Base-by-base conservation (phyloP, 2,888 invertebrate species). In the Leptinotarsa juncta region DNA sequence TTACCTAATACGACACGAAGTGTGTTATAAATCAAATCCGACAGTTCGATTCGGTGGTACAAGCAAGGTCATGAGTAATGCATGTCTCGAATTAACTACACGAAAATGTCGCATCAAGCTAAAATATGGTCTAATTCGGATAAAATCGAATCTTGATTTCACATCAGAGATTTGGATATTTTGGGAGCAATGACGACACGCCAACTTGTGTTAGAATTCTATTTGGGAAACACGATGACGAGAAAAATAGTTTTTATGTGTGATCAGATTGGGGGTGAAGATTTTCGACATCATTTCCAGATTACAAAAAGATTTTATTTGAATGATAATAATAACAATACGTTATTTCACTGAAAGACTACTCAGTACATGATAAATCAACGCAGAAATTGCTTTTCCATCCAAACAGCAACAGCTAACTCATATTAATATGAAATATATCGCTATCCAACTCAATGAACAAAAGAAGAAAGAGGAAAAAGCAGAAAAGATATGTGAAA, bases 71-170 rank as follows among this genome's bases (percentile, higher is more conserved):
- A 62, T 5, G 62, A n/a, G 10, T 62, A n/a, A 12, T 26, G 62
- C 62, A 62, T n/a, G 62, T 32, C 42, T n/a, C 10, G 62, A 26
- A 32, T 62, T 42, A 62, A 32, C 62, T n/a, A 42, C 62, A 62
- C 62, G 62, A 62, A 62, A 62, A 32, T 62, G 62, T 62, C 62
- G 32, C 62, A 62, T 62, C 62, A 62, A 62, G 62, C 62, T 32
- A 12, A n/a, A 42, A 42, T 42, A 18, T 32, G 42, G 62, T 15
- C 20, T 57, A 20, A 57, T 18, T 57, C 57, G 15, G 57, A 57
- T 57, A 57, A 62, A 62, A 32, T 62, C 32, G 23, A 57, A 57
- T 16, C 57, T 57, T 57, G 57, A 23, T 57, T 57, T 15, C 23
- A 57, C 57, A 57, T 57, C 23, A 57, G 57, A 23, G 26, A 62